These are phyloP conservation scores for Malacoctenus gilli DNA, from an alignment of 2,797 vertebrate genomes.

Conservation along the genomic window DNA sequence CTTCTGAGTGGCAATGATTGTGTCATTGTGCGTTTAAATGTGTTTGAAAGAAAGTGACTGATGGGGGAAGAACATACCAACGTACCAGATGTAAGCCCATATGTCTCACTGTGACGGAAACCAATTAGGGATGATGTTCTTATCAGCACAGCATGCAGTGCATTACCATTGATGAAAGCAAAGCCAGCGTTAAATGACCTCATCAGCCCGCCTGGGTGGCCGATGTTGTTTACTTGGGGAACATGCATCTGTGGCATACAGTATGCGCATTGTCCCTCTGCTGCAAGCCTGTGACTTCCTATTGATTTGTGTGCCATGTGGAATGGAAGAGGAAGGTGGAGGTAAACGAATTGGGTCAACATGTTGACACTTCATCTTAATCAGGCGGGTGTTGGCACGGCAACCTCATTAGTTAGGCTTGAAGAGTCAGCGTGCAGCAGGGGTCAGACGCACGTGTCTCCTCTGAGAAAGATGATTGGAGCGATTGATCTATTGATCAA, in stretches of 20 bases:
- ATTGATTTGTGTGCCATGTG: constrained; percentile 69
- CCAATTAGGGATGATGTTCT: constrained; percentile 53
- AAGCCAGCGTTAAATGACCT: constrained; percentile 45
- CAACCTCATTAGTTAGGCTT: constrained; percentile 69
- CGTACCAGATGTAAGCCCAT: constrained; percentile 14
- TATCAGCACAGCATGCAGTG: constrained; percentile 44
- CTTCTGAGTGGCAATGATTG: neutral
- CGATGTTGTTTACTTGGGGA: constrained; percentile 57
- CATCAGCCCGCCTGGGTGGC: constrained; percentile 25
- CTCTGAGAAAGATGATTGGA: constrained; percentile 72
- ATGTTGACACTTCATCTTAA: constrained; percentile 71
- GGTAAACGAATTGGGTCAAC: constrained; percentile 73
- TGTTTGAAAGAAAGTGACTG: neutral
- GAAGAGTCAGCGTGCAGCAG: constrained; percentile 54
- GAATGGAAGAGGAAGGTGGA: constrained; percentile 44
- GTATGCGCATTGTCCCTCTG: constrained; percentile 38
- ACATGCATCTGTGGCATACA: constrained; percentile 30
- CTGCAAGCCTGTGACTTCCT: constrained; percentile 66
- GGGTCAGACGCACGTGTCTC: constrained; percentile 56
- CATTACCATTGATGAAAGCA: constrained; percentile 64
- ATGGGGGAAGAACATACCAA: constrained; percentile 7
- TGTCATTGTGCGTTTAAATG: constrained; percentile 6
- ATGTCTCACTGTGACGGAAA: constrained; percentile 25
- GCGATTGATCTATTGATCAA: constrained; percentile 77
- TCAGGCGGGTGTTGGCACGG: constrained; percentile 51